Evolutionary conservation across 2,888 invertebrate species (phyloP).

Genomic region (Cistogaster globosa): DNA sequence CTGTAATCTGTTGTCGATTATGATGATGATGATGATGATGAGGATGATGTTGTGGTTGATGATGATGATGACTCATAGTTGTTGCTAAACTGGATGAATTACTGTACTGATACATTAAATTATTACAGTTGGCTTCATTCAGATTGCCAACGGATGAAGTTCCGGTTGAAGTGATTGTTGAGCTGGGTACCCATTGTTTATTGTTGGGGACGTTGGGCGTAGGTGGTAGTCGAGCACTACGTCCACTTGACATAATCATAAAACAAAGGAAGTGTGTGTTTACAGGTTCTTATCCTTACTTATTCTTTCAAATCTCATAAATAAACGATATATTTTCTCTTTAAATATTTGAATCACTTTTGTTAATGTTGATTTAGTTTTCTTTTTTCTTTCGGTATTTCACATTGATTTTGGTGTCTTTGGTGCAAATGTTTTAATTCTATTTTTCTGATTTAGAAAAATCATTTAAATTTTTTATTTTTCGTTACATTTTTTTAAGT

Average conservation of each 20-base stretch:
- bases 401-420: background rate
- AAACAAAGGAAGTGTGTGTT: slow-evolving; percentile 19
- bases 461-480: slow-evolving; percentile 29
- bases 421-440: background rate
- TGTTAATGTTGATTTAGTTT: background rate
- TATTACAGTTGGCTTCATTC: slow-evolving; percentile 67
- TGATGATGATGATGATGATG: background rate
- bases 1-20: slow-evolving; percentile 38
- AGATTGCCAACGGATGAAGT: slow-evolving; percentile 47
- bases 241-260: slow-evolving; percentile 81
- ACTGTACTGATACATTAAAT: slow-evolving; percentile 66
- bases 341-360: slow-evolving; percentile 2
- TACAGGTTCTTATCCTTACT: background rate
- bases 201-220: slow-evolving; percentile 79
- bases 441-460: background rate
- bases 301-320: background rate
- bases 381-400: background rate
- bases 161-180: slow-evolving; percentile 48
- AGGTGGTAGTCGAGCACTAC: slow-evolving; percentile 81
- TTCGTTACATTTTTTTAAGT: slow-evolving; percentile 7
- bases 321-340: slow-evolving; percentile 16
- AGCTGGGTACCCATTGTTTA: slow-evolving; percentile 66
- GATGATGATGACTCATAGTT: slow-evolving; percentile 54
- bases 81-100: slow-evolving; percentile 28
- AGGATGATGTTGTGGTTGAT: too few species aligned